Evolutionary conservation across 2,888 invertebrate genomes (phyloP), one percentile per base, ranked within the genome.

Genomic region (Lordiphosa andalusiaca): DNA sequence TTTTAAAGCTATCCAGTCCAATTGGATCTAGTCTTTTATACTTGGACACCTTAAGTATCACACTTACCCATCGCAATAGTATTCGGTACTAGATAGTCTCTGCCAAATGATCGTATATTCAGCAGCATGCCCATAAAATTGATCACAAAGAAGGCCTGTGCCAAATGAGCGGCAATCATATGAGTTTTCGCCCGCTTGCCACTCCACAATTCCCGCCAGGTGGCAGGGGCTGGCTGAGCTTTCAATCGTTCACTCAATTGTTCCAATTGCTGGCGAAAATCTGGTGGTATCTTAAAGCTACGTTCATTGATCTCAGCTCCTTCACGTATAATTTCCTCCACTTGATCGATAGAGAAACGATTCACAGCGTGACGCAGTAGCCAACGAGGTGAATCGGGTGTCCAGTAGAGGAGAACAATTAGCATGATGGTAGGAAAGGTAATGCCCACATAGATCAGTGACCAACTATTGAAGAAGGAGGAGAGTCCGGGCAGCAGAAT

Each of bases 341-440:
- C 90, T 38, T 85, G 77, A n/a, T 84, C 73, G 4, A 88, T 71
- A 25, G 85, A 74, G 13, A 65, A 55, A 0, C 82, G 86, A 44
- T 86, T 71, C 0, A 77, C 84, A 40, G 86, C 88, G 52, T 85
- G 86, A 6, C 86, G 83, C 3, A 90, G 73, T 10, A 90, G 71
- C 90, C 90, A 90, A 12, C 89, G 85, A 0, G 90, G 90, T n/a
- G 90, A 89, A 21, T 90, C 90, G 1, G 90, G 90, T 10, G 90
- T 90, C 89, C 89, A 90, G 68, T 84, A 84, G 59, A 89, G 84
- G 1, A 90, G 63, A 1, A 89, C 54, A 7, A 90, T 85, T 12
- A 90, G 70, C 36, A 88, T 53, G 1, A 90, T 33, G 6, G 90
- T 90, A 16, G 90, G 90, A 23, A 90, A 86, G 4, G 90, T 90